Evolutionary conservation across 2,888 invertebrate species (phyloP).

Genomic region (Artemia sinica): DNA sequence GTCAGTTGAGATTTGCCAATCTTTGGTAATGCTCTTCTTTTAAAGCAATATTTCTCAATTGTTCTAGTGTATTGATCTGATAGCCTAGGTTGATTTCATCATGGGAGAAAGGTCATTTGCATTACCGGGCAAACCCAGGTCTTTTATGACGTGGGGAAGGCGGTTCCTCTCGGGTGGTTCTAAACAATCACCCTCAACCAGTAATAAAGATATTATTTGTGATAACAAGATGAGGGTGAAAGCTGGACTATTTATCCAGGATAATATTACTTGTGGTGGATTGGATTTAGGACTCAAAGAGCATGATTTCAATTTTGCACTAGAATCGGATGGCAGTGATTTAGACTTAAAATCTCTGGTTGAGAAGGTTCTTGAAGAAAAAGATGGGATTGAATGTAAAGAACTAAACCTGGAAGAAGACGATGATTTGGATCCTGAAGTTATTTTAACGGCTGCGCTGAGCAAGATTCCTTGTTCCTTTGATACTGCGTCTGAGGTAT

Average conservation of each 20-base stretch:
- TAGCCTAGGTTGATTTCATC: too few species aligned
- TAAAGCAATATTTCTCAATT: too few species aligned
- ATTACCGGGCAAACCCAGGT: conserved; percentile 9
- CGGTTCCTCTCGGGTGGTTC: conserved; percentile 5
- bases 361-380: conserved; percentile 3
- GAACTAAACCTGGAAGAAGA: not conserved
- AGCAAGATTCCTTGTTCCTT: not conserved
- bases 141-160: conserved; percentile 8
- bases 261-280: not conserved
- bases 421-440: not conserved
- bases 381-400: not conserved
- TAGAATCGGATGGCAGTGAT: conserved; percentile 13
- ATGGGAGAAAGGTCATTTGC: conserved; percentile 9
- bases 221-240: conserved; percentile 10
- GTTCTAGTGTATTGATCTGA: too few species aligned
- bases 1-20: too few species aligned
- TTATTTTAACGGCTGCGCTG: not conserved
- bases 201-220: not conserved
- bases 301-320: conserved; percentile 11
- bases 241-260: conserved; percentile 2
- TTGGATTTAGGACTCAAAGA: conserved; percentile 6
- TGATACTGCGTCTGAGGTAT: not conserved
- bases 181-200: not conserved
- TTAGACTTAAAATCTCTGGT: not conserved
- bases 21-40: too few species aligned